Base-by-base conservation (phyloP, 2,113 vertebrate genomes). In the Chrysemys picta region DNA sequence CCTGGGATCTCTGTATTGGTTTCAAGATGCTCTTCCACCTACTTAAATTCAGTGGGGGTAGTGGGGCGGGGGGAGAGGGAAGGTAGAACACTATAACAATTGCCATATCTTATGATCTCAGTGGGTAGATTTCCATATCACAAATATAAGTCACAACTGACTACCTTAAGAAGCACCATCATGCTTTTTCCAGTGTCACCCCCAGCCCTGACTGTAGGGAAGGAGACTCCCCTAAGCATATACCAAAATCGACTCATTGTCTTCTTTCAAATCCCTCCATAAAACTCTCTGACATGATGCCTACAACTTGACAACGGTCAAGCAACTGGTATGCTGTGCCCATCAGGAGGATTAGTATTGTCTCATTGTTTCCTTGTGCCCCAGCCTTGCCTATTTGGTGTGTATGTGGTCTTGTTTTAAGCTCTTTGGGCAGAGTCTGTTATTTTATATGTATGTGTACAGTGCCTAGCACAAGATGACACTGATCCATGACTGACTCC, bases 1-100 rank as follows among this genome's bases (percentile, higher is more conserved):
- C 50, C 11, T 57, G 6, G 27, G 35, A 87, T 52, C 3, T 57
- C 53, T 13, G 3, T 11, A 82, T 53, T 2, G 11, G 80, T 76
- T 31, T 13, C 16, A 19, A 80, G 83, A 80, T 1, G 80, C 12
- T 79, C 47, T 84, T 75, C 42, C 27, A 50, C 6, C 8, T 42
- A 22, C 24, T 2, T 31, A 76, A 84, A 50, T 80, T 50, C 19
- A 56, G 25, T 49, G 82, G 59, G 1, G 2, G 16, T 42, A 1
- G 19, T 1, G 6, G 50, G 49, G 13, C 4, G 13, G 49, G 50
- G 80, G 45, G 45, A 7, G 10, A 0, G 80, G 45, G 45, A 45
- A 8, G 0, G 6, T 3, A 31, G 6, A 82, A 45, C 3, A 52
- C 12, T 2, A 2, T 8, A 35, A 80, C 31, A 88, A 49, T 0